Conservation (phyloP, 1,140 invertebrate genomes). For the Drosophila ambigua region DNA sequence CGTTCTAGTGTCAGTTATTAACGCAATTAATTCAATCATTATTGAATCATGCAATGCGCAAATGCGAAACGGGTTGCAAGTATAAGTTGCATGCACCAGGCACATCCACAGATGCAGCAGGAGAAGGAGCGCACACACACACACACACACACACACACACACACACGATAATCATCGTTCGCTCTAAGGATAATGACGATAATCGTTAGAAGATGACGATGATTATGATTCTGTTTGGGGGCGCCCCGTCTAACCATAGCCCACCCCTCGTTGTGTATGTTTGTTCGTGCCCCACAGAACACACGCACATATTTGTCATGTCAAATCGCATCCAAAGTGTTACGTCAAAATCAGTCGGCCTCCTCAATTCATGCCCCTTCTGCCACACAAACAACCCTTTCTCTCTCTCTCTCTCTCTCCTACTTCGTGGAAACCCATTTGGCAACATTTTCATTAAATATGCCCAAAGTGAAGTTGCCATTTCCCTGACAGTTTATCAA, state of each 20-base stretch:
- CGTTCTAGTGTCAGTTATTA: conserved; percentile 82
- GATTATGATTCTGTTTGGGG: conserved; percentile 46
- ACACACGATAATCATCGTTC: conserved; percentile 66
- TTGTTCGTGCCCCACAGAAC: conserved; percentile 60
- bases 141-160: background rate
- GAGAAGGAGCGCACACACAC: background rate
- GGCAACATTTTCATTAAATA: conserved; percentile 82
- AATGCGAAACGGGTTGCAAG: conserved; percentile 69
- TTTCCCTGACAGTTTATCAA: conserved; percentile 80
- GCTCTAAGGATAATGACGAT: conserved; percentile 54
- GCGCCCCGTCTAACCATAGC: conserved; percentile 1
- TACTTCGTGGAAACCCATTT: conserved; percentile 54
- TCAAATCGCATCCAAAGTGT: conserved; percentile 82
- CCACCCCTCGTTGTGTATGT: conserved; percentile 36
- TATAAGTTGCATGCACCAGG: conserved; percentile 1
- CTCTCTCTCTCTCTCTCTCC: no score
- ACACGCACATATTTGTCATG: conserved; percentile 80
- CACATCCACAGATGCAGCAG: background rate
- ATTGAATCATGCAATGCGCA: conserved; percentile 83
- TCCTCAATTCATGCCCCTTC: background rate
- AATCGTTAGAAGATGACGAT: conserved; percentile 57
- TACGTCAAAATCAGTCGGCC: conserved; percentile 70
- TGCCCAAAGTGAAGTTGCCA: conserved; percentile 81
- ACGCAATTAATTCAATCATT: conserved; percentile 84
- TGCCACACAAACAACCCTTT: no score